Conservation (phyloP, 2,888 invertebrate species). For the Eudasyphora cyanicolor region DNA sequence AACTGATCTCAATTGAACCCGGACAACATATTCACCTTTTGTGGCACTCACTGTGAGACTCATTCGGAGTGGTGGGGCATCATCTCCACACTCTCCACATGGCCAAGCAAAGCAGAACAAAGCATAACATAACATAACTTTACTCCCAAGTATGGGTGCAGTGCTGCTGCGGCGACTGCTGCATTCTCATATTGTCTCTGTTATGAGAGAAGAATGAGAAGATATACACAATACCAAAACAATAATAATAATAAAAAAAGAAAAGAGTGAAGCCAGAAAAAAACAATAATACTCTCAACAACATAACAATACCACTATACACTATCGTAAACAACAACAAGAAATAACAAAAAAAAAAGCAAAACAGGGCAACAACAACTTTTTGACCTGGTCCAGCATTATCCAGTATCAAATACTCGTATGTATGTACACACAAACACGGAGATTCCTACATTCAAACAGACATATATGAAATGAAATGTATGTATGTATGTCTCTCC, state of each 20-base stretch:
- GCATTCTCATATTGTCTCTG: neutral
- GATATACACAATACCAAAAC: constrained; percentile 10
- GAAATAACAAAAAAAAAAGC: constrained; percentile 33
- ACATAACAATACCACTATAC: constrained; percentile 47
- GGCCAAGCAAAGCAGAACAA: neutral
- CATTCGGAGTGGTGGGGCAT: too few relatives aligned
- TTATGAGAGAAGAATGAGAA: neutral
- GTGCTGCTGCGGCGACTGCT: neutral
- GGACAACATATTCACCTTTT: constrained; percentile 21
- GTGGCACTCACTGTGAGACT: neutral
- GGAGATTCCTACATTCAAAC: neutral
- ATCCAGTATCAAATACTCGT: constrained; percentile 50
- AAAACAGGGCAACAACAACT: constrained; percentile 32
- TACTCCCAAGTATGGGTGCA: neutral
- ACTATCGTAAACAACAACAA: neutral
- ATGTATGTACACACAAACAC: constrained; percentile 32
- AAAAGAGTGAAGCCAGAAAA: constrained; percentile 18
- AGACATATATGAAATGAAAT: neutral
- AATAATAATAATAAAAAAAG: neutral
- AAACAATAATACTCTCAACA: constrained; percentile 7
- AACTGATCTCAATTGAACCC: constrained; percentile 37
- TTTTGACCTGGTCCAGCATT: constrained; percentile 66
- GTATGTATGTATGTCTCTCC: too few relatives aligned
- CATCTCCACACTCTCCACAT: constrained; percentile 8
- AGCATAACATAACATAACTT: constrained; percentile 10